Conservation (phyloP, 1,140 invertebrate species). For the Drosophila eugracilis region DNA sequence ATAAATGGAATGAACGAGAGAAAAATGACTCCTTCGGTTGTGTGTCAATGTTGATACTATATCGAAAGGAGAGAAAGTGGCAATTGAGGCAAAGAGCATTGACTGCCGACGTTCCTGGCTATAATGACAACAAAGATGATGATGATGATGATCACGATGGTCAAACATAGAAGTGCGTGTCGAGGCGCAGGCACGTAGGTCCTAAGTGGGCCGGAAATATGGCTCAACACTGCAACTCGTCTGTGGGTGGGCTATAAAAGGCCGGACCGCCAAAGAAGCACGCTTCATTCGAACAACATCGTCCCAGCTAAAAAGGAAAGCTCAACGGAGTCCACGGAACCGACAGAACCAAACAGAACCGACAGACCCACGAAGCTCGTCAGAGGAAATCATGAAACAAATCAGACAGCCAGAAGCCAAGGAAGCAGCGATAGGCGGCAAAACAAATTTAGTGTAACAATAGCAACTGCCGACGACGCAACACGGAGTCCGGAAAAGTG, state of each 20-base stretch:
- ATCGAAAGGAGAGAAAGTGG: slow-evolving; percentile 34
- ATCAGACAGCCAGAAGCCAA: slow-evolving; percentile 45
- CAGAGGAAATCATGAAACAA: slow-evolving; percentile 56
- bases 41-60: slow-evolving; percentile 42
- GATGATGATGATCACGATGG: slow-evolving; percentile 38
- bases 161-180: slow-evolving; percentile 57
- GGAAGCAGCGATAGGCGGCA: slow-evolving; percentile 48
- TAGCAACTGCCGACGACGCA: slow-evolving; percentile 64
- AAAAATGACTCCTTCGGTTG: slow-evolving; percentile 49
- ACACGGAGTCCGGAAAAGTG: slow-evolving; percentile 31
- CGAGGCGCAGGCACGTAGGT: slow-evolving; percentile 50
- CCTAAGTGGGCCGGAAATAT: slow-evolving; percentile 55
- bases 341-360: slow-evolving; percentile 19
- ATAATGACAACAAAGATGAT: background rate
- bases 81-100: slow-evolving; percentile 46
- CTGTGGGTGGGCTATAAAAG: slow-evolving; percentile 65
- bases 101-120: slow-evolving; percentile 31
- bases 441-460: slow-evolving; percentile 73
- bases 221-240: slow-evolving; percentile 18
- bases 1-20: slow-evolving; percentile 41
- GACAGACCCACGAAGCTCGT: slow-evolving; percentile 51
- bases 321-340: slow-evolving; percentile 4
- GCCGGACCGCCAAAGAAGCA: slow-evolving; percentile 48
- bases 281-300: slow-evolving; percentile 62
- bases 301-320: slow-evolving; percentile 53